Conservation (phyloP, 2,113 vertebrate species). For the Scomber scombrus region DNA sequence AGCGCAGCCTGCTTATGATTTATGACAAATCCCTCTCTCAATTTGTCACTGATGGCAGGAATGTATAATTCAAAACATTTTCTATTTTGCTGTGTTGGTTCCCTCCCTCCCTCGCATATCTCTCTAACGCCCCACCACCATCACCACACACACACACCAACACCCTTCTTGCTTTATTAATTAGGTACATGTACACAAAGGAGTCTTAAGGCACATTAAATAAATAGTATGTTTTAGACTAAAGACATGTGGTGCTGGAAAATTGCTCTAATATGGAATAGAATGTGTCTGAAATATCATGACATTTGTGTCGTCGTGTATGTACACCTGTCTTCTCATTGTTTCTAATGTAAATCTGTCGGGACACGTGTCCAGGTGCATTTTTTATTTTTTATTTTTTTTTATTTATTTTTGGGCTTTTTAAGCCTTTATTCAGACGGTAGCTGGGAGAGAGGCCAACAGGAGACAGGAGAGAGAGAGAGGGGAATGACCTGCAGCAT, state of each 20-base stretch:
- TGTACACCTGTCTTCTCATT: constrained; percentile 11
- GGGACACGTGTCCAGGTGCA: neutral
- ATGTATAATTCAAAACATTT: constrained; percentile 84
- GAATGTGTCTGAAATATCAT: neutral
- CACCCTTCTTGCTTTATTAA: constrained; percentile 32
- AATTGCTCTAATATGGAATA: neutral
- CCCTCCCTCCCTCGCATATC: neutral
- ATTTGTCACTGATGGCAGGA: constrained; percentile 82
- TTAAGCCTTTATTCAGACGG: no score
- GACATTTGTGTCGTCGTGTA: neutral
- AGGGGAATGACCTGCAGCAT: no score
- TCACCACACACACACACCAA: neutral
- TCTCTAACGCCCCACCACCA: neutral
- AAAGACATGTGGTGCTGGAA: constrained; percentile 10
- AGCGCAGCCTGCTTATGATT: constrained; percentile 78
- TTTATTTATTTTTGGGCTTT: no score
- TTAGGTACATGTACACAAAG: constrained; percentile 54
- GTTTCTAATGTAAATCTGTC: neutral
- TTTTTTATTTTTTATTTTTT: no score
- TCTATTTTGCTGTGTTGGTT: constrained; percentile 74
- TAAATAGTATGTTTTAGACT: constrained; percentile 17
- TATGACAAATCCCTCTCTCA: constrained; percentile 80
- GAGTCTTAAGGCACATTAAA: constrained; percentile 32
- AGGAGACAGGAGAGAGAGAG: no score
- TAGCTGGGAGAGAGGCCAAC: no score